phyloP scores from a whole-genome alignment of 2,113 vertebrate genomes.

The Hydropotes inermis region DNA sequence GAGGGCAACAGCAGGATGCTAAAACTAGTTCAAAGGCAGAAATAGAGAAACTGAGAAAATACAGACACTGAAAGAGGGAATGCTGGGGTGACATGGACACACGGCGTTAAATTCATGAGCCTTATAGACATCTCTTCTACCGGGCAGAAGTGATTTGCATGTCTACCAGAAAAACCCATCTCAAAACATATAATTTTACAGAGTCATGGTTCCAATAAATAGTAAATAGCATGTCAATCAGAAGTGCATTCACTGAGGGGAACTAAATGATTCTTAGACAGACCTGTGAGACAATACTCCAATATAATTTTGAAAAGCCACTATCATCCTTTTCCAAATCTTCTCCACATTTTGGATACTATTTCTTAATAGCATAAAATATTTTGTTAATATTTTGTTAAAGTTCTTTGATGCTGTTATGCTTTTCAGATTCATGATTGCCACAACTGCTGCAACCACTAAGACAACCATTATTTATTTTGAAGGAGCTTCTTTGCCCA shows the following conservation, averaged over 20 bases:
- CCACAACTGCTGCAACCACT: not conserved
- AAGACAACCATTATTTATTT: not conserved
- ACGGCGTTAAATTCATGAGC: not conserved
- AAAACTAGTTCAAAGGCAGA: not conserved
- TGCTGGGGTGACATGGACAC: not conserved
- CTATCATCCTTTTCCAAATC: not conserved
- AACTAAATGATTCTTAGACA: not conserved
- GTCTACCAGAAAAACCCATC: not conserved
- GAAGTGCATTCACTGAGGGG: not conserved
- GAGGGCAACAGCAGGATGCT: not conserved
- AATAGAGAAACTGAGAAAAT: not conserved
- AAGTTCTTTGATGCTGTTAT: not conserved
- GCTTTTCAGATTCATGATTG: not conserved
- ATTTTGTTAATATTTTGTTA: not conserved
- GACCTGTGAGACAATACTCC: not conserved
- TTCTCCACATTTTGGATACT: not conserved
- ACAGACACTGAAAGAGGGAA: not conserved
- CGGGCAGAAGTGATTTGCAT: not conserved
- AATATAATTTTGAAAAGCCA: not conserved
- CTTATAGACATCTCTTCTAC: not conserved
- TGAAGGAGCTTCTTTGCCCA: not conserved
- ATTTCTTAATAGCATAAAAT: not conserved
- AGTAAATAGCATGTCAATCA: not conserved
- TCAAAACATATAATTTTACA: slow-evolving; percentile 27
- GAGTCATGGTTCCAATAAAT: not conserved